Percentiles rank a stretch among this genome's conserved stretches.
phyloP scores from a whole-genome alignment of 2,888 invertebrate genomes.

The Acleris sparsana region DNA sequence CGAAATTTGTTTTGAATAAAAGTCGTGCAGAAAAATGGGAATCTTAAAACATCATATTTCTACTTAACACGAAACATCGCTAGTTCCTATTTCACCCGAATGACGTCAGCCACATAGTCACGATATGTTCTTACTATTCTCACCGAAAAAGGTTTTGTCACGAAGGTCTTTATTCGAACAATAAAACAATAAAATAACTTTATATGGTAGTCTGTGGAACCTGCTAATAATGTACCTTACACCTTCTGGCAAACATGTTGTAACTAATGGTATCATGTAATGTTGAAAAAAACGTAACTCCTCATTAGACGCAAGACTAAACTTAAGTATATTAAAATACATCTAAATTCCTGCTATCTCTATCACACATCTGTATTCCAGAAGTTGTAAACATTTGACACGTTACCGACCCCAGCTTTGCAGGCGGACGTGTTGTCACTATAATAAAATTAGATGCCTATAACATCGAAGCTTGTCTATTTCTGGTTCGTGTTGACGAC shows the following conservation, averaged over 20 bases:
- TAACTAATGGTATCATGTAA: neutral
- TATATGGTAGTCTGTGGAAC: constrained; percentile 19
- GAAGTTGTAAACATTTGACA: constrained; percentile 25
- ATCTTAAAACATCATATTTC: neutral
- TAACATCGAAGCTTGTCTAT: constrained; percentile 52
- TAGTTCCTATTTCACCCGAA: constrained; percentile 3
- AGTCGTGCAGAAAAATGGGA: neutral
- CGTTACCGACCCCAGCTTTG: constrained; percentile 22
- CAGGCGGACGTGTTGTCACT: constrained; percentile 49
- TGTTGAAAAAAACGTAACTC: neutral
- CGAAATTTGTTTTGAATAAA: neutral
- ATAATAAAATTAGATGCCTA: constrained; percentile 61
- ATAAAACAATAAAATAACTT: constrained; percentile 33
- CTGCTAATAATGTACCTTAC: neutral
- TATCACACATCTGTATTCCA: constrained; percentile 18
- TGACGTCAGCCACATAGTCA: constrained; percentile 21
- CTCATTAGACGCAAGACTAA: too few species aligned
- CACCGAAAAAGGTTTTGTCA: constrained; percentile 27
- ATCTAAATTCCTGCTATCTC: neutral
- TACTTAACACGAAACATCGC: neutral
- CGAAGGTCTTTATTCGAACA: constrained; percentile 27
- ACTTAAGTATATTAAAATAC: too few species aligned
- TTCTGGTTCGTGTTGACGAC: constrained; percentile 74
- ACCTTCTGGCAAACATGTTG: constrained; percentile 13
- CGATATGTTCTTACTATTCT: constrained; percentile 20